phyloP scores from a whole-genome alignment of 2,797 vertebrate genomes.

The Typhlichthys eigenmanni region DNA sequence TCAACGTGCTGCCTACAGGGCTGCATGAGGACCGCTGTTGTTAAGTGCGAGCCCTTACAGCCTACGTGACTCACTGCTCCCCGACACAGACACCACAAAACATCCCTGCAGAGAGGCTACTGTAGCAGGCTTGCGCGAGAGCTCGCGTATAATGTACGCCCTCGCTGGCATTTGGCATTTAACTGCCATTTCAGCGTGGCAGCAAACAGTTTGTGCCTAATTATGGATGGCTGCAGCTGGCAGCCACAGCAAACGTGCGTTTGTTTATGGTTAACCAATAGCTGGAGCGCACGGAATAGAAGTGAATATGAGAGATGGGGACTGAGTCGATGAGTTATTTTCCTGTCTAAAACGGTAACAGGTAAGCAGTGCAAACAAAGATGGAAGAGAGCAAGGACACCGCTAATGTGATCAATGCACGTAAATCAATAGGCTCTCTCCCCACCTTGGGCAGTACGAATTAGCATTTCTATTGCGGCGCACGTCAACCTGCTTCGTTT shows the following conservation, averaged over 20 bases:
- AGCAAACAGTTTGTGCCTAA: conserved; percentile 80
- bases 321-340: conserved; percentile 1
- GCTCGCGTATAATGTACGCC: conserved; percentile 53
- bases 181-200: conserved; percentile 80
- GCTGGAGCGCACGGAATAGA: conserved; percentile 11
- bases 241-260: conserved; percentile 17
- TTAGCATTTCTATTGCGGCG: conserved; percentile 34
- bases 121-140: conserved; percentile 56
- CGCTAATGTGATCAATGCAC: conserved; percentile 45
- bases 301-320: not conserved
- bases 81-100: conserved; percentile 18
- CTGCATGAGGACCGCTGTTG: conserved; percentile 40
- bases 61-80: conserved; percentile 44
- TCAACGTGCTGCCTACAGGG: conserved; percentile 27
- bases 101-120: conserved; percentile 29
- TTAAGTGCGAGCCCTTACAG: conserved; percentile 55
- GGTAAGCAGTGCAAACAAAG: conserved; percentile 34
- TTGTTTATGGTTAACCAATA: conserved; percentile 25
- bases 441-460: conserved; percentile 39
- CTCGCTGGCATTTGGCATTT: conserved; percentile 81
- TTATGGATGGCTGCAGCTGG: conserved; percentile 76
- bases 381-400: conserved; percentile 31
- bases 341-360: conserved; percentile 36
- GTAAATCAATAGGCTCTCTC: conserved; percentile 49
- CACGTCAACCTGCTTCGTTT: conserved; percentile 12